phyloP scores from a whole-genome alignment of 1,140 invertebrate species.

The Lasaia peninsularis region DNA sequence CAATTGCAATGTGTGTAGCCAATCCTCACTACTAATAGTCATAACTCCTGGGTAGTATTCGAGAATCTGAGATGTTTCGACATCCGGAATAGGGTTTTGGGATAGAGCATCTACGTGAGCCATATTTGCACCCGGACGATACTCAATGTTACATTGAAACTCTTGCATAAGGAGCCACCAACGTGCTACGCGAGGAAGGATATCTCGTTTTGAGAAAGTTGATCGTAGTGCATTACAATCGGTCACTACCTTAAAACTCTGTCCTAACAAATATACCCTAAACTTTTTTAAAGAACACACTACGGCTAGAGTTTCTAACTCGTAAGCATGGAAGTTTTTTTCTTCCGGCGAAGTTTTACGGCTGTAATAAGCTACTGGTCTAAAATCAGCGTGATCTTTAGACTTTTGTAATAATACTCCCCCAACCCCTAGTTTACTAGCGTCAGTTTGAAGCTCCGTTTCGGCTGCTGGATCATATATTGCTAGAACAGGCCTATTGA shows the following conservation, averaged over 20 bases:
- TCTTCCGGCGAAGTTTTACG: constrained; percentile 23
- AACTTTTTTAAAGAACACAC: constrained; percentile 15
- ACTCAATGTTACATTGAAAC: constrained; percentile 37
- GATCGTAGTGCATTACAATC: constrained; percentile 49
- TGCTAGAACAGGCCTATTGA: constrained; percentile 15
- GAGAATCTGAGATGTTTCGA: not conserved
- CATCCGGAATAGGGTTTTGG: constrained; percentile 21
- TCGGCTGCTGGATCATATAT: constrained; percentile 13
- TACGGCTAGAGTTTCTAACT: constrained; percentile 35
- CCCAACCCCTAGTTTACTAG: constrained; percentile 11
- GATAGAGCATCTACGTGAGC: constrained; percentile 49
- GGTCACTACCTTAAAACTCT: constrained; percentile 48
- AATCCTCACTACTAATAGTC: constrained; percentile 19
- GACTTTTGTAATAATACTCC: constrained; percentile 9
- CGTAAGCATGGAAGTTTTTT: constrained; percentile 22
- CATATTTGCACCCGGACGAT: constrained; percentile 40
- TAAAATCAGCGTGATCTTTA: constrained; percentile 4
- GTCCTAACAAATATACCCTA: constrained; percentile 12
- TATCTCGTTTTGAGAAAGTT: constrained; percentile 42
- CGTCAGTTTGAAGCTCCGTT: constrained; percentile 13
- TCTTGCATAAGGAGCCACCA: constrained; percentile 53
- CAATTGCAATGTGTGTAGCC: constrained; percentile 22
- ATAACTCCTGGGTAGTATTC: constrained; percentile 14
- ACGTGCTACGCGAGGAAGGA: constrained; percentile 40
- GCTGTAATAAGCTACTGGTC: constrained; percentile 21